Evolutionary conservation across 2,888 invertebrate genomes (phyloP), one percentile per base, ranked within the genome.

Genomic region (Unio delphinus): DNA sequence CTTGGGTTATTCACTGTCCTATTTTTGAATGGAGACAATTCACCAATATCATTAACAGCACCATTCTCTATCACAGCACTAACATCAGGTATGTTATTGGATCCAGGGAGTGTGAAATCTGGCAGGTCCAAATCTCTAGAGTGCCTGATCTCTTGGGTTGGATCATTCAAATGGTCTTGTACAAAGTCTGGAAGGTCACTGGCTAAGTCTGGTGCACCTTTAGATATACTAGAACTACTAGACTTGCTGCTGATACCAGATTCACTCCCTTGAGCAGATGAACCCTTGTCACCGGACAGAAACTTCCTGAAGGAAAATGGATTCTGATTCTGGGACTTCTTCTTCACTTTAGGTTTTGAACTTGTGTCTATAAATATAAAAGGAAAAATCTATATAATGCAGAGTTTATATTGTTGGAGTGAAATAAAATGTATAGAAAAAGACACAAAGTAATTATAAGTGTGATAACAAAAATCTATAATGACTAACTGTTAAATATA

Each of bases 281-380:
- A 67, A 15, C 65, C 60, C 59, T 73, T 71, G 15, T 73, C n/a
- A 6, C 73, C 68, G 34, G 76, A 75, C 23, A 89, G 72, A 75
- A 89, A 89, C 66, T 87, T 86, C 73, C 88, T 89, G 71, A 89
- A 88, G 17, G 88, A 89, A 80, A 89, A 89, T 55, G 89, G 89
- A 70, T 89, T 89, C 68, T 83, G 86, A 67, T 82, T 83, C 56
- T 76, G 74, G 34, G 74, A 78, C 68, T 80, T 81, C 65, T 83
- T 86, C 70, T 81, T 82, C 56, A 69, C 67, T 66, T 69, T 67
- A 20, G 65, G 60, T 57, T 68, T 57, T 28, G 23, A 45, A 15
- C 45, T 61, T 45, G 18, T 59, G 55, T 70, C 75, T 75, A 61
- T 59, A 72, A 74, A 34, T 55, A 55, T 20, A 60, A 61, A 62